Base-by-base conservation (phyloP, 2,113 vertebrate species). In the Deroptyus accipitrinus region DNA sequence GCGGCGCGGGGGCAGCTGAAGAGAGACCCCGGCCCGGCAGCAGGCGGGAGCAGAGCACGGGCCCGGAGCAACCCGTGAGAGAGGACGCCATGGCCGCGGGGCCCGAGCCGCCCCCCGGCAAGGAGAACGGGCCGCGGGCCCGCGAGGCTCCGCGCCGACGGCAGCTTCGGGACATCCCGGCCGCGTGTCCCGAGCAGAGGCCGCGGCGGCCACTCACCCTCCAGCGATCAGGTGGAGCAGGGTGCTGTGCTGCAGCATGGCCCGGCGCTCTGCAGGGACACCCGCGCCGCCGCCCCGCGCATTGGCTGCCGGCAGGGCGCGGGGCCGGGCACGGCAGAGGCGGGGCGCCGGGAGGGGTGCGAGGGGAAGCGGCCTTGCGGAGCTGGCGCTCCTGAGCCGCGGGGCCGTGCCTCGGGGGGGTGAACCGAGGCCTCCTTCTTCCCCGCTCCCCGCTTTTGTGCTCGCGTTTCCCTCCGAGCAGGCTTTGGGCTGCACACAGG, bases 181-280 rank as follows among this genome's bases (percentile, higher is more conserved):
- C 51, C 31, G 39, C 35, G 6, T 20, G 39, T n/a, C 18, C 66
- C 35, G 17, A 14, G 2, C 35, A 49, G 62, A 6, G 15, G 19
- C 72, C 41, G 64, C 18, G 16, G 48, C 64, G 23, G 14, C 10
- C 44, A 94, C 95, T 96, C 96, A 95, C 96, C 95, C 96, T 83
- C 96, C 96, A 1, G 94, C 95, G 48, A 94, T 2, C 48, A 97
- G 78, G 20, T 96, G 93, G 10, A 97, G 87, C 70, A 94, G 22
- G 17, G 78, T 72, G 88, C 94, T 87, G 27, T 73, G 77, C 82
- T 87, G 18, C 33, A 30, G 35, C 94, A 92, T 94, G 35, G 20
- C 73, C 37, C 49, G 10, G 5, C 17, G 20, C n/a, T 37, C 79
- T 10, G 7, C 66, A 1, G 8, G 22, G 4, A 19, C 11, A 6